A percentile compares a stretch with the other conserved stretches of the same genome.
Conservation (phyloP, 2,888 invertebrate species). For the Philonicus albiceps region DNA sequence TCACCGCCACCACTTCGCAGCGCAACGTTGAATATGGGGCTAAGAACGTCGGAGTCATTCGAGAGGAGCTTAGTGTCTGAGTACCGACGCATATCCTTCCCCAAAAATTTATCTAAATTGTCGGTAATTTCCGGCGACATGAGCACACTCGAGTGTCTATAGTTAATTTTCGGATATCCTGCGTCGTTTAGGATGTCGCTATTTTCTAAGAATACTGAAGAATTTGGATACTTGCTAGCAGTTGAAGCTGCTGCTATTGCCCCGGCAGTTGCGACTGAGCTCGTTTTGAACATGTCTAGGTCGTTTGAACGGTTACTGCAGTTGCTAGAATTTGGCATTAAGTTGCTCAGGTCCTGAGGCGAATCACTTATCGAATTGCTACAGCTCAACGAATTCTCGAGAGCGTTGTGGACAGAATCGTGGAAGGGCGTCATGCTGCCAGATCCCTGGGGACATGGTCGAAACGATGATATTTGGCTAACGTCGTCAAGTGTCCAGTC, state of each 20-base stretch:
- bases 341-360: conserved; percentile 59
- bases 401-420: conserved; percentile 62
- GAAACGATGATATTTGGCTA: conserved; percentile 63
- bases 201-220: conserved; percentile 63
- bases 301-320: conserved; percentile 43
- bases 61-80: conserved; percentile 62
- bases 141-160: conserved; percentile 59
- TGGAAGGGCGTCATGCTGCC: conserved; percentile 64
- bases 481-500: conserved; percentile 63
- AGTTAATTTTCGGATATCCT: conserved; percentile 60
- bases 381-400: conserved; percentile 60
- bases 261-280: conserved; percentile 41
- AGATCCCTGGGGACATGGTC: conserved; percentile 63
- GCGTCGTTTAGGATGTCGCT: conserved; percentile 63
- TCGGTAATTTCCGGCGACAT: conserved; percentile 54
- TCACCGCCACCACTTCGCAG: not conserved
- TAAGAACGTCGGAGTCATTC: conserved; percentile 53
- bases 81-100: conserved; percentile 60
- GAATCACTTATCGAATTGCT: conserved; percentile 62
- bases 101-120: conserved; percentile 55
- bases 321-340: conserved; percentile 34
- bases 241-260: conserved; percentile 44
- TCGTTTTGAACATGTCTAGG: conserved; percentile 46
- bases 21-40: conserved; percentile 52
- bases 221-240: conserved; percentile 60